Evolutionary conservation across 1,140 invertebrate genomes (phyloP), one percentile per base, ranked within the genome.

Genomic region (Mylabris phalerata): DNA sequence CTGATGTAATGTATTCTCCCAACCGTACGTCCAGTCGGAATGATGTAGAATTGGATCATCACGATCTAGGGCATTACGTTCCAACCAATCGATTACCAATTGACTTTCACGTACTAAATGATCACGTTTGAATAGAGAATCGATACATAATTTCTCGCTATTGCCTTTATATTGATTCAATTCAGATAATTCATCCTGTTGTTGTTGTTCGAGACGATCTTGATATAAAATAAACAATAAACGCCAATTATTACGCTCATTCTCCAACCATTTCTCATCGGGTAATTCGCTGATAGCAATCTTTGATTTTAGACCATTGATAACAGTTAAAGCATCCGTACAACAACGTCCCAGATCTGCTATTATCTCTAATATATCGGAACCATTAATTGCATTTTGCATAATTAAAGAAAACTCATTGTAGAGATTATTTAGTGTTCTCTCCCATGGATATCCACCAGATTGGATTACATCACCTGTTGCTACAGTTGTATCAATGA

Each of bases 1-100:
- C 61, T 90, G 84, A 75, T 91, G 87, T 6, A 95, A 77, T 4
- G 93, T 94, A 73, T 97, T 95, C 75, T 95, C 92, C 92, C 92
- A 95, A 49, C 85, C 84, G 24, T 91, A 81, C 44, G 87, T 87
- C 70, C 84, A 84, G 66, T 89, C 86, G 5, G 85, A 82, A 67
- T 86, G 90, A 69, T 86, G 82, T 63, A 88, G 82, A 9, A 87
- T 75, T 40, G 84, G 77, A 41, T 83, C 81, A 44, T 80, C 79
- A 67, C 83, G 79, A 68, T 93, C 89, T 13, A 83, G 75, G 10
- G 88, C 85, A 74, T 87, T 91, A 49, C 84, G 82, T 75, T 98
- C 94, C 32, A 98, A 72, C 93, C 94, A 97, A 73, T 97, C 93
- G 13, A 96, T 85, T 38, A 98, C 84, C 46, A 94, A 71, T 73